Base-by-base conservation (phyloP, 2,888 invertebrate genomes). In the Petrolisthes cinctipes region DNA sequence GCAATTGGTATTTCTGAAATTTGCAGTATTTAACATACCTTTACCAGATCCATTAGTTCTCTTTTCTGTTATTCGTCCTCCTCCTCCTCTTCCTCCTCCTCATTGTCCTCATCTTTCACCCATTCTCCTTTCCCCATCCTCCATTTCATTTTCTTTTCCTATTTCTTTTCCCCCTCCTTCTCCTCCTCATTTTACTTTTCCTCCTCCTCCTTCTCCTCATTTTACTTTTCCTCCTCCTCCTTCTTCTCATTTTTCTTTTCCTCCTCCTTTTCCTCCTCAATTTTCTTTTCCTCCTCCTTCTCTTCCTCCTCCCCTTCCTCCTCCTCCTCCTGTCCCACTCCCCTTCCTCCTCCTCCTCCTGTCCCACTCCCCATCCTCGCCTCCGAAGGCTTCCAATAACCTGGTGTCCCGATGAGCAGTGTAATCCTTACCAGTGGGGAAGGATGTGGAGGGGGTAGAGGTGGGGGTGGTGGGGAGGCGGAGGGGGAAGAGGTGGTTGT, bases 61-160 rank as follows among this genome's bases (percentile, higher is more conserved):
- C 78, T 37, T 61, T 20, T 54, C 14, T 37, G 20, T 20, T 82
- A n/a, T 82, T 61, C 51, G n/a, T 82, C 82, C 57, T 53, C 23
- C 73, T 71, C 78, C 20, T 20, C 23, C 84, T 76, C 61, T 9
- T 20, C 53, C 5, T 76, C 76, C 4, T 53, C 53, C 78, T 83
- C 83, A 54, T 71, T 68, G 4, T 82, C 82, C 61, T 9, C 61
- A n/a, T 53, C 54, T 23, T 73, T 73, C 56, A 17, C 53, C 57
- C 9, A 23, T 14, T 57, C 37, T 37, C 9, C 37, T 71, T 37
- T 83, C 37, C 37, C 37, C 68, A n/a, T 37, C 20, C 11, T 68
- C 56, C 37, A 5, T 61, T 23, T 53, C 54, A 9, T 51, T 78
- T 57, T 23, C 78, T 37, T 57, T 54, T 51, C 53, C 73, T 71